Evolutionary conservation across 2,888 invertebrate genomes (phyloP).

Genomic region (Hydriomena furcata): DNA sequence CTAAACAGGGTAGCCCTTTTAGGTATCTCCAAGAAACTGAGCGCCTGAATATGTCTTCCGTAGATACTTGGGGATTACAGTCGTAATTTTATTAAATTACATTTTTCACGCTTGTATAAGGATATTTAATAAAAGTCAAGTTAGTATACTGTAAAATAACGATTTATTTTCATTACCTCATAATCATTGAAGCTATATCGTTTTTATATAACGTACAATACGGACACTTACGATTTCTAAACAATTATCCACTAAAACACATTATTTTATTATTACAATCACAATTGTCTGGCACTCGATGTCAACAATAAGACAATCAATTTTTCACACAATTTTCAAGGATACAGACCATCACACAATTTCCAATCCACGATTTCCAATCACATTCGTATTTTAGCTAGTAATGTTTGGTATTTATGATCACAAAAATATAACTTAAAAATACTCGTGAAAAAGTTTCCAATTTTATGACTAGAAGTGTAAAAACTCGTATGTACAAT

Average conservation of each 20-base stretch:
- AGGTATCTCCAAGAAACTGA: too few species aligned
- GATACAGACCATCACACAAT: constrained; percentile 9
- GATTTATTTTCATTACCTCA: constrained; percentile 69
- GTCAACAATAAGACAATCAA: constrained; percentile 40
- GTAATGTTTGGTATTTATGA: constrained; percentile 14
- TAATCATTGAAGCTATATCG: constrained; percentile 70
- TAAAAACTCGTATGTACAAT: constrained; percentile 7
- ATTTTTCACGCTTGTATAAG: too few species aligned
- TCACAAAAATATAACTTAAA: constrained; percentile 12
- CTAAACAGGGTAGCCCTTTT: too few species aligned
- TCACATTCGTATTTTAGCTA: constrained; percentile 12
- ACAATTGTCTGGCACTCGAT: constrained; percentile 77
- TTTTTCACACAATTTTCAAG: constrained; percentile 20
- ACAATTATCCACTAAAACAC: constrained; percentile 57
- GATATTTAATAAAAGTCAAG: constrained; percentile 37
- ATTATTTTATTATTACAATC: constrained; percentile 61
- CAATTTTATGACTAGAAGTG: constrained; percentile 2
- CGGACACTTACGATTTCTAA: constrained; percentile 57
- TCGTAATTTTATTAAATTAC: too few species aligned
- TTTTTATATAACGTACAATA: constrained; percentile 66
- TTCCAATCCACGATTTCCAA: constrained; percentile 14
- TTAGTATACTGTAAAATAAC: constrained; percentile 73
- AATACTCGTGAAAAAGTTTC: constrained; percentile 9
- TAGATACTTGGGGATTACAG: too few species aligned
- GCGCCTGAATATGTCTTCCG: too few species aligned